These are phyloP conservation scores for Pheucticus melanocephalus DNA, from an alignment of 2,113 vertebrate genomes.

Conservation along the genomic window DNA sequence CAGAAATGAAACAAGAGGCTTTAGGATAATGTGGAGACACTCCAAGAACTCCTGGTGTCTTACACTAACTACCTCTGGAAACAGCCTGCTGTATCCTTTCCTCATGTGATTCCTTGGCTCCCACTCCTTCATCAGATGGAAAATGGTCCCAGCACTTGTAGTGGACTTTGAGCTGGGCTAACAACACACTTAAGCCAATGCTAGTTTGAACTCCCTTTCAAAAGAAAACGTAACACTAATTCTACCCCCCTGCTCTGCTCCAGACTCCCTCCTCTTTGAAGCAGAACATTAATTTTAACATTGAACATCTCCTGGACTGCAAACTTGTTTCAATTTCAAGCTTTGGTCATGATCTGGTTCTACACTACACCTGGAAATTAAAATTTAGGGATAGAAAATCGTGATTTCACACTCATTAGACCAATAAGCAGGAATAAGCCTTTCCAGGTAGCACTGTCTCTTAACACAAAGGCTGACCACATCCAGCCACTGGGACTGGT, in stretches of 20 bases:
- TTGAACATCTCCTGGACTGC: not conserved
- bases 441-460: not conserved
- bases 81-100: not conserved
- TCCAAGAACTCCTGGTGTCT: not conserved
- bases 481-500: accelerated
- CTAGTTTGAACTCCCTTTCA: not conserved
- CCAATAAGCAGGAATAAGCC: not conserved
- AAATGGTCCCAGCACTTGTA: not conserved
- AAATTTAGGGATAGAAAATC: not conserved
- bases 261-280: not conserved
- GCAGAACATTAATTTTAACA: not conserved
- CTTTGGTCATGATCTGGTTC: not conserved
- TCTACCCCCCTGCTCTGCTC: not conserved
- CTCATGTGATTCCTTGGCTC: not conserved
- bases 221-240: not conserved
- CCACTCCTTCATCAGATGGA: not conserved
- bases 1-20: not conserved
- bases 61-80: not conserved
- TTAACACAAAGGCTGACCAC: not conserved
- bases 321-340: not conserved
- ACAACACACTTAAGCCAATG: not conserved
- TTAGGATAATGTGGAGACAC: not conserved
- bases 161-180: not conserved
- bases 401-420: not conserved
- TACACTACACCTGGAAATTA: not conserved